A percentile compares a stretch with the other conserved stretches of the same genome.
phyloP scores from a whole-genome alignment of 2,888 invertebrate species.

The Gastracanthus pulcherrimus region DNA sequence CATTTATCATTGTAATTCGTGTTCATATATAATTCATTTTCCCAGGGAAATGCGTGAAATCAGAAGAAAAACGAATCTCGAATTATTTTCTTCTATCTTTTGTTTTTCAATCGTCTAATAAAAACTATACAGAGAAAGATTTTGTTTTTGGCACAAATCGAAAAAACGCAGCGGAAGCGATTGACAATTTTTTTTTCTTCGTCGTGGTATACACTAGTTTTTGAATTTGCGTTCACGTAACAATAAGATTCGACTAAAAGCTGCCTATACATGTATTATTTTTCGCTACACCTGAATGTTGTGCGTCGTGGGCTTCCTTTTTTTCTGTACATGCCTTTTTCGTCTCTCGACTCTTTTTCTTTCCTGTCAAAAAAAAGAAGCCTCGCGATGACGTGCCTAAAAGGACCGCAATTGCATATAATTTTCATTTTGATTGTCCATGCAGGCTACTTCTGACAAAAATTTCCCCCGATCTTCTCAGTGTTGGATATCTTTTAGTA shows the following conservation, averaged over 20 bases:
- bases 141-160: conserved; percentile 54
- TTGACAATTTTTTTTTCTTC: background rate
- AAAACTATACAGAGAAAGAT: background rate
- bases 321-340: conserved; percentile 3
- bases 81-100: background rate
- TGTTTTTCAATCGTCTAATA: background rate
- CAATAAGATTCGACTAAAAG: conserved; percentile 19
- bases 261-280: conserved; percentile 12
- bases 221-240: background rate
- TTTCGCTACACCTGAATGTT: background rate
- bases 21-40: conserved; percentile 11
- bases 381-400: conserved; percentile 1
- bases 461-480: conserved; percentile 9
- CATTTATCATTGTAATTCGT: background rate
- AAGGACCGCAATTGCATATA: conserved; percentile 15
- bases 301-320: background rate
- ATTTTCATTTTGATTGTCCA: conserved; percentile 73
- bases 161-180: conserved; percentile 43
- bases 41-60: background rate
- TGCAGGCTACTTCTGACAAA: conserved; percentile 64
- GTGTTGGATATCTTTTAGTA: conserved; percentile 15
- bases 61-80: background rate
- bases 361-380: conserved; percentile 25
- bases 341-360: conserved; percentile 40
- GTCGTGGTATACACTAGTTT: background rate